Percentiles rank a stretch among this genome's conserved stretches.
phyloP scores from a whole-genome alignment of 2,797 vertebrate genomes.

The Myoxocephalus aenaeus region DNA sequence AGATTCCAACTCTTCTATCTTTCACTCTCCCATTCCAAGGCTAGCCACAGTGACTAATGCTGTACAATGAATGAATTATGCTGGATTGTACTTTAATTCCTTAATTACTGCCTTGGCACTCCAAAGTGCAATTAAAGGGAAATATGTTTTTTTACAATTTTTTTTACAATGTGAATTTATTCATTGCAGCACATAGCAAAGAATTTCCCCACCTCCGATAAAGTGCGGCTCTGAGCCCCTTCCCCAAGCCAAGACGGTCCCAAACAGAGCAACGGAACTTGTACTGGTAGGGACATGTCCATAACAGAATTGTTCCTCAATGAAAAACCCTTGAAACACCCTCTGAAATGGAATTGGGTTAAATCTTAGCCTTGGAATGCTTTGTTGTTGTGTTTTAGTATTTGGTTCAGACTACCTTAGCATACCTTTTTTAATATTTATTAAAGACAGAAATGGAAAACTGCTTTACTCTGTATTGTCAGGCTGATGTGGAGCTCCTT shows the following conservation, averaged over 20 bases:
- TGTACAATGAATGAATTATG: conserved; percentile 42
- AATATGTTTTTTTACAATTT: too few relatives aligned
- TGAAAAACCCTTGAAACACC: not conserved
- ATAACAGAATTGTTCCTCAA: not conserved
- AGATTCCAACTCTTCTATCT: not conserved
- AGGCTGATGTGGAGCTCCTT: conserved; percentile 12
- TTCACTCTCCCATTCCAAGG: not conserved
- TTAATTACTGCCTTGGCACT: conserved; percentile 53
- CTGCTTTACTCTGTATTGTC: not conserved
- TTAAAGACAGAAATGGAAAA: not conserved
- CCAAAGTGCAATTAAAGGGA: conserved; percentile 53
- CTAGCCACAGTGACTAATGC: conserved; percentile 33
- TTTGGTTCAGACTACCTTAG: not conserved
- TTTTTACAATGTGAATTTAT: conserved; percentile 24
- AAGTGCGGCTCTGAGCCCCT: too few relatives aligned
- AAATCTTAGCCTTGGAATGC: not conserved
- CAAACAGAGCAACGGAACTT: not conserved
- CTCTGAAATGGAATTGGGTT: not conserved
- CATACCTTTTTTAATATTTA: not conserved
- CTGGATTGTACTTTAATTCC: conserved; percentile 49
- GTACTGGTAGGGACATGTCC: not conserved
- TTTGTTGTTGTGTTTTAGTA: not conserved
- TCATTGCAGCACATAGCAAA: conserved; percentile 6
- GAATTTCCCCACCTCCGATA: not conserved
- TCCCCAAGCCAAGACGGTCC: not conserved